Evolutionary conservation across 2,888 invertebrate genomes (phyloP).

Genomic region (Xestia sexstrigata): DNA sequence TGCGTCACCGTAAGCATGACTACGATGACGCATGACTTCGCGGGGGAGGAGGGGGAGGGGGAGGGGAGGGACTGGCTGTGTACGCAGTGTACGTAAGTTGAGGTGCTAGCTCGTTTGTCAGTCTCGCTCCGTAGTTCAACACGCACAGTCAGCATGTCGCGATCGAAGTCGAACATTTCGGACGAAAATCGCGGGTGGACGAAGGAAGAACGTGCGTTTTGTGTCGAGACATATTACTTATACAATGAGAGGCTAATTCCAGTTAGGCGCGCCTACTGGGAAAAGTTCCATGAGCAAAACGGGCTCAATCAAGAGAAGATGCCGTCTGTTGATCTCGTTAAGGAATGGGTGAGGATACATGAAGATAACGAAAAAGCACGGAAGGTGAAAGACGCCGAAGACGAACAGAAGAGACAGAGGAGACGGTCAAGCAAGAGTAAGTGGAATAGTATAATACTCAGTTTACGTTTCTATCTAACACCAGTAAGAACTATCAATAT

Average conservation of each 20-base stretch:
- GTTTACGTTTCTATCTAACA: neutral
- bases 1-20: neutral
- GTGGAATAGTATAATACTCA: neutral
- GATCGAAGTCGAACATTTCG: neutral
- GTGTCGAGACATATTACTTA: constrained; percentile 6
- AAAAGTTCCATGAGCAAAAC: neutral
- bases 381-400: neutral
- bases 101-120: neutral
- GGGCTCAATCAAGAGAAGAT: neutral
- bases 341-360: constrained; percentile 8
- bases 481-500: neutral
- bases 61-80: neutral
- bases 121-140: neutral
- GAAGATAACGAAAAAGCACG: constrained; percentile 5
- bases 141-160: neutral
- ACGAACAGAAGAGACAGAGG: neutral
- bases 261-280: neutral
- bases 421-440: constrained; percentile 10
- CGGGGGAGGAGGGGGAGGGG: neutral
- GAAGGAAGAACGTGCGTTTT: constrained; percentile 21
- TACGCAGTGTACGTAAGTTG: neutral
- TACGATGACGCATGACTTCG: neutral
- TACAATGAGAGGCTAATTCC: neutral
- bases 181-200: neutral
- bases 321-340: constrained; percentile 9